phyloP scores from a whole-genome alignment of 2,797 vertebrate genomes.

The Lophius americanus region DNA sequence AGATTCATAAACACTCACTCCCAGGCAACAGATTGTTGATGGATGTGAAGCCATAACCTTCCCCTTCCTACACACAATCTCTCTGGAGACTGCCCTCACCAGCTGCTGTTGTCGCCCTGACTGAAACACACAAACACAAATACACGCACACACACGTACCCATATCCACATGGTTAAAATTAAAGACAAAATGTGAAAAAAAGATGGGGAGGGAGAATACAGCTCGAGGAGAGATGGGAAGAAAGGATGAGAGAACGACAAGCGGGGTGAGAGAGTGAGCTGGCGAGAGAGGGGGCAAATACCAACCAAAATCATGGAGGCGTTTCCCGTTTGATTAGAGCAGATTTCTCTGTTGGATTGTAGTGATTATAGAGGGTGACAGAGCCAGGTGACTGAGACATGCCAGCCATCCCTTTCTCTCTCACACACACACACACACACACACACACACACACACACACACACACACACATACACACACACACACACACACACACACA shows the following conservation, averaged over 20 bases:
- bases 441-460: conserved; percentile 22
- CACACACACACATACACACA: not conserved
- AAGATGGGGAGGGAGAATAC: conserved; percentile 1
- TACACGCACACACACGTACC: conserved; percentile 7
- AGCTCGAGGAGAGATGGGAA: not conserved
- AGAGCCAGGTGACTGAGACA: conserved; percentile 58
- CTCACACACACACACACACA: conserved; percentile 2
- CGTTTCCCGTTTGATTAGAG: conserved; percentile 66
- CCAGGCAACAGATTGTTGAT: conserved; percentile 56
- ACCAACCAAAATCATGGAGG: conserved; percentile 54
- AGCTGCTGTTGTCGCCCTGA: conserved; percentile 57
- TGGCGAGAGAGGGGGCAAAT: not conserved
- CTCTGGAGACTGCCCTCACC: conserved; percentile 58
- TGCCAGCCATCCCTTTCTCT: conserved; percentile 11
- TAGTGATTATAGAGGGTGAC: conserved; percentile 64
- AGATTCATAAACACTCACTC: conserved; percentile 30
- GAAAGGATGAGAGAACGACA: conserved; percentile 26
- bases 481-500: conserved; percentile 11
- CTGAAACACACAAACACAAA: conserved; percentile 27
- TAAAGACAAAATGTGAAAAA: conserved; percentile 29
- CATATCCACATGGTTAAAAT: conserved; percentile 11
- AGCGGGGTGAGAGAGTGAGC: conserved; percentile 37
- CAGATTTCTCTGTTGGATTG: conserved; percentile 71
- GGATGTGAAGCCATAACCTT: conserved; percentile 66
- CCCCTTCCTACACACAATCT: conserved; percentile 65